These are phyloP conservation scores for Allophyes oxyacanthae DNA, from an alignment of 2,888 invertebrate genomes.

Conservation along the genomic window DNA sequence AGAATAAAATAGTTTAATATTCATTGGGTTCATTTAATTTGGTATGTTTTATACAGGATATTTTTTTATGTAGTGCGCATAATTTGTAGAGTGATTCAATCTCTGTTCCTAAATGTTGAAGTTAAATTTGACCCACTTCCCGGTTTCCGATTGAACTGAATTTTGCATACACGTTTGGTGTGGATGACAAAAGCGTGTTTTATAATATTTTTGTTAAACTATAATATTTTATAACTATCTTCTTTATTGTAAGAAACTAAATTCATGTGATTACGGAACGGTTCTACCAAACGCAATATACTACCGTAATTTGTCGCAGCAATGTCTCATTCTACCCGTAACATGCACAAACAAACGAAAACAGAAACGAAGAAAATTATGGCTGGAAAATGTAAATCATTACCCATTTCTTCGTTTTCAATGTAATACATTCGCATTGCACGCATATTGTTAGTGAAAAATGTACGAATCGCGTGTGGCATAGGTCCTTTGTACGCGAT, in stretches of 20 bases:
- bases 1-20: slow-evolving; percentile 20
- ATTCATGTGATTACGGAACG: too few relatives aligned
- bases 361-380: slow-evolving; percentile 36
- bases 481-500: slow-evolving; percentile 37
- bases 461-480: slow-evolving; percentile 49
- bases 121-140: too few relatives aligned
- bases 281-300: not conserved
- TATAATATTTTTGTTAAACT: too few relatives aligned
- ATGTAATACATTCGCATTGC: slow-evolving; percentile 46
- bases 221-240: not conserved
- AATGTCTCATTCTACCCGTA: slow-evolving; percentile 33
- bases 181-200: too few relatives aligned
- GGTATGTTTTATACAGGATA: slow-evolving; percentile 16
- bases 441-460: slow-evolving; percentile 50
- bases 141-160: too few relatives aligned
- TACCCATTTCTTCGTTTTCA: slow-evolving; percentile 26
- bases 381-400: slow-evolving; percentile 45
- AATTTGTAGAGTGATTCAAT: too few relatives aligned
- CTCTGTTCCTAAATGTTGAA: too few relatives aligned
- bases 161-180: too few relatives aligned
- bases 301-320: slow-evolving; percentile 24
- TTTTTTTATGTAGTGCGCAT: too few relatives aligned
- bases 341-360: slow-evolving; percentile 35
- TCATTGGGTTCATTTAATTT: not conserved
- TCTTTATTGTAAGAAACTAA: too few relatives aligned